Conservation (phyloP, 1,140 invertebrate species). For the Halesus radiatus region DNA sequence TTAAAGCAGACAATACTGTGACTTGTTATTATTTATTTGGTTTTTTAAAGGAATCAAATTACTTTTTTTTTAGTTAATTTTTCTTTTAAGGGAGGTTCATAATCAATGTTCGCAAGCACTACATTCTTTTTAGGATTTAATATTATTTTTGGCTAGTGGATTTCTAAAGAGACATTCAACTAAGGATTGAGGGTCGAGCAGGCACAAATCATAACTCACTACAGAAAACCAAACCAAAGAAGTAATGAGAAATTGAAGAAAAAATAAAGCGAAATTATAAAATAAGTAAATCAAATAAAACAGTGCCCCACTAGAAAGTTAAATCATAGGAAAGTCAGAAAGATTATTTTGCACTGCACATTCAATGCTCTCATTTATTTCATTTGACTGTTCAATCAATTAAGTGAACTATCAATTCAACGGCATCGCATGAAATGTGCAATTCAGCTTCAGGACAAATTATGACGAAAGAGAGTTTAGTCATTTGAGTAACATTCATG, state of each 20-base stretch:
- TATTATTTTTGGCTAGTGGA: constrained; percentile 22
- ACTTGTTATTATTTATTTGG: constrained; percentile 31
- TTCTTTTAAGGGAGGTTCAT: constrained; percentile 11
- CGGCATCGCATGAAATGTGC: neutral
- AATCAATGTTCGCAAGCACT: constrained; percentile 23
- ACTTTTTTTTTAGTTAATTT: constrained; percentile 29
- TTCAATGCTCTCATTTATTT: neutral
- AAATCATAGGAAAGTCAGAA: constrained; percentile 42
- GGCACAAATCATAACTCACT: constrained; percentile 44
- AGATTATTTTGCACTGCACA: constrained; percentile 8
- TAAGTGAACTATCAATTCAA: neutral
- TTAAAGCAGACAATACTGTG: constrained; percentile 25
- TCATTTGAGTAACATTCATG: constrained; percentile 12
- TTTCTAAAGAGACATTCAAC: constrained; percentile 47
- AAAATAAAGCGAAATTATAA: constrained; percentile 57
- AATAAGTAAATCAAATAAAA: constrained; percentile 42
- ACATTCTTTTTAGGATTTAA: constrained; percentile 5
- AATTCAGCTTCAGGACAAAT: constrained; percentile 5
- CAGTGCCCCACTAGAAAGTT: constrained; percentile 56
- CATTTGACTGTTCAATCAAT: neutral
- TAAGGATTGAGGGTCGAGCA: constrained; percentile 41
- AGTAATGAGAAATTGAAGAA: constrained; percentile 54
- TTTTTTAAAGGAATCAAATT: constrained; percentile 19
- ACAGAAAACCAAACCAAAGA: constrained; percentile 37
- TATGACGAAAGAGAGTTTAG: constrained; percentile 2